phyloP scores from a whole-genome alignment of 2,888 invertebrate genomes.

The Drosophila dives region DNA sequence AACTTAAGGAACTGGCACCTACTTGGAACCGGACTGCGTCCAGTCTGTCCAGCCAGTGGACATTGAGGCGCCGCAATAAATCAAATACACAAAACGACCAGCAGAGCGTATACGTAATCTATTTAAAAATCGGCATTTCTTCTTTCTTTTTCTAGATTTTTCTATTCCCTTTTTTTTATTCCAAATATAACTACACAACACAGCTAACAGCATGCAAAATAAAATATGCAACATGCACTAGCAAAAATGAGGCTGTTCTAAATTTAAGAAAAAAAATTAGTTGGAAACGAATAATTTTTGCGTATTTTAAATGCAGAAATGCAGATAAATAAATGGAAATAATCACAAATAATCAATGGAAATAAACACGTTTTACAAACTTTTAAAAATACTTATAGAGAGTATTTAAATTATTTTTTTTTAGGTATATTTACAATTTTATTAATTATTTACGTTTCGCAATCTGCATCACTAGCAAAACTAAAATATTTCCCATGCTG shows the following conservation, averaged over 20 bases:
- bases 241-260: neutral
- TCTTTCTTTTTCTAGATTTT: neutral
- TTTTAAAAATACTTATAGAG: too few relatives aligned
- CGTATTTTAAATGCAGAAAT: neutral
- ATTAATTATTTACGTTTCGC: too few relatives aligned
- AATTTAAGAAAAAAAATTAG: neutral
- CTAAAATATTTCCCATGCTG: too few relatives aligned
- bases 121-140: slow-evolving; percentile 63
- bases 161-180: slow-evolving; percentile 8
- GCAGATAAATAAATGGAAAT: neutral
- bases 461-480: too few relatives aligned
- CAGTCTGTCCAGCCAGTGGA: slow-evolving; percentile 41
- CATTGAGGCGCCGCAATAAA: slow-evolving; percentile 72
- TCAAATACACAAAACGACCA: slow-evolving; percentile 50
- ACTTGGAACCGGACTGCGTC: slow-evolving; percentile 49
- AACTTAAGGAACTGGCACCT: slow-evolving; percentile 73
- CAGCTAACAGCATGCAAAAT: slow-evolving; percentile 32
- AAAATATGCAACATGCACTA: slow-evolving; percentile 15
- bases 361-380: neutral
- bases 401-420: too few relatives aligned
- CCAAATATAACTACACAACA: slow-evolving; percentile 31
- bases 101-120: slow-evolving; percentile 69
- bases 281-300: neutral
- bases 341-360: neutral
- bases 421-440: too few relatives aligned